A percentile compares a stretch with the other conserved stretches of the same genome.
These are phyloP conservation scores for Alligator sinensis DNA, from an alignment of 2,113 vertebrate genomes.

Conservation along the genomic window DNA sequence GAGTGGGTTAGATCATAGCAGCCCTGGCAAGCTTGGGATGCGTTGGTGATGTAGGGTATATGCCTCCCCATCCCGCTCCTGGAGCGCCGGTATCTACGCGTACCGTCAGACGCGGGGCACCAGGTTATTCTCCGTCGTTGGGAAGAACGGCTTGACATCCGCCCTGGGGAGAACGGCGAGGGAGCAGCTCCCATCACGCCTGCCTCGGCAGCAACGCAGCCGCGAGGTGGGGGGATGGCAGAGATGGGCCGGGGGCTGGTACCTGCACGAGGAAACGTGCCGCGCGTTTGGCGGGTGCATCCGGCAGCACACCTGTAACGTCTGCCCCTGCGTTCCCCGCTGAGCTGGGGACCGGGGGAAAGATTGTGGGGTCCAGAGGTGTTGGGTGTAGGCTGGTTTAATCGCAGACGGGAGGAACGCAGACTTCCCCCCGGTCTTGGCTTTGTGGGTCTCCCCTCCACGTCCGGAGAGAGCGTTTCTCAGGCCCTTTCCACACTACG, in stretches of 20 bases:
- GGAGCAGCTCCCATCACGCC: neutral
- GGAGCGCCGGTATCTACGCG: no score
- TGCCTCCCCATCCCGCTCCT: neutral
- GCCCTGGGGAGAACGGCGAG: neutral
- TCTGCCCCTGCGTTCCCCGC: neutral
- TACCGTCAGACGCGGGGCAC: neutral
- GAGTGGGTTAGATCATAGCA: neutral
- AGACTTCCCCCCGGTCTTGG: neutral
- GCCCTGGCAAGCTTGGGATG: neutral
- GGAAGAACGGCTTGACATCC: neutral
- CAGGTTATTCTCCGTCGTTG: neutral
- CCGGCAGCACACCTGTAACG: neutral
- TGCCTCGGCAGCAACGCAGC: neutral
- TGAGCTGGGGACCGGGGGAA: neutral
- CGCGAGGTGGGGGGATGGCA: neutral
- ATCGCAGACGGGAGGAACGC: neutral
- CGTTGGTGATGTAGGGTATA: neutral
- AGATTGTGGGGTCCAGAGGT: neutral
- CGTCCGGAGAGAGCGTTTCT: neutral
- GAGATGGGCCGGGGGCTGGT: neutral
- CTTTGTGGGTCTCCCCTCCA: neutral
- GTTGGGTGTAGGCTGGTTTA: neutral
- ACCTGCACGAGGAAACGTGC: neutral
- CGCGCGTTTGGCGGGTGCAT: accelerated
- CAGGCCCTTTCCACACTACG: neutral